Conservation (phyloP, 2,888 invertebrate species). For the Antitype chi region DNA sequence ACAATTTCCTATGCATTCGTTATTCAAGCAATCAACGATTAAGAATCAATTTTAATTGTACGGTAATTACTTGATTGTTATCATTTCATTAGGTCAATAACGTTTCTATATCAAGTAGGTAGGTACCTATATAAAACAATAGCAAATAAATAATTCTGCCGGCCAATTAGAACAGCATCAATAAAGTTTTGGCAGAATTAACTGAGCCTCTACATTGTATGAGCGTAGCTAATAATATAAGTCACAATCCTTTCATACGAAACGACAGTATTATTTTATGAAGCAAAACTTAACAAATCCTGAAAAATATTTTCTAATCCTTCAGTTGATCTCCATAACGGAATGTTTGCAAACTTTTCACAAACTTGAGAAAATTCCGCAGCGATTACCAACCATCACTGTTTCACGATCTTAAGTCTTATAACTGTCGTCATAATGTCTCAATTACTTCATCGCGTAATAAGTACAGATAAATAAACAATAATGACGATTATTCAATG, state of each 20-base stretch:
- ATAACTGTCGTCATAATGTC: conserved; percentile 10
- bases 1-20: conserved; percentile 19
- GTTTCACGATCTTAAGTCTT: conserved; percentile 25
- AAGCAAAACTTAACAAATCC: not conserved
- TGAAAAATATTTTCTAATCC: conserved; percentile 9
- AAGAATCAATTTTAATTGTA: conserved; percentile 31
- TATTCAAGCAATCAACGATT: conserved; percentile 7
- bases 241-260: conserved; percentile 14
- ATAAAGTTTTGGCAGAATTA: conserved; percentile 44
- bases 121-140: not conserved
- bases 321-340: not conserved
- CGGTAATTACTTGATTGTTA: conserved; percentile 40
- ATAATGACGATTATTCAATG: conserved; percentile 43
- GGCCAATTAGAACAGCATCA: conserved; percentile 30
- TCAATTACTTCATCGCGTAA: conserved; percentile 30
- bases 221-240: conserved; percentile 36
- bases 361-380: conserved; percentile 18
- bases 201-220: conserved; percentile 37
- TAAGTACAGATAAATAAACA: conserved; percentile 48
- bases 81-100: conserved; percentile 46
- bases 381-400: conserved; percentile 1
- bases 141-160: conserved; percentile 20
- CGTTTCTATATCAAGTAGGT: conserved; percentile 20
- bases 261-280: conserved; percentile 5
- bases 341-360: conserved; percentile 32